These are phyloP conservation scores for Plutomurus gul DNA, from an alignment of 1,140 invertebrate genomes.

Conservation along the genomic window DNA sequence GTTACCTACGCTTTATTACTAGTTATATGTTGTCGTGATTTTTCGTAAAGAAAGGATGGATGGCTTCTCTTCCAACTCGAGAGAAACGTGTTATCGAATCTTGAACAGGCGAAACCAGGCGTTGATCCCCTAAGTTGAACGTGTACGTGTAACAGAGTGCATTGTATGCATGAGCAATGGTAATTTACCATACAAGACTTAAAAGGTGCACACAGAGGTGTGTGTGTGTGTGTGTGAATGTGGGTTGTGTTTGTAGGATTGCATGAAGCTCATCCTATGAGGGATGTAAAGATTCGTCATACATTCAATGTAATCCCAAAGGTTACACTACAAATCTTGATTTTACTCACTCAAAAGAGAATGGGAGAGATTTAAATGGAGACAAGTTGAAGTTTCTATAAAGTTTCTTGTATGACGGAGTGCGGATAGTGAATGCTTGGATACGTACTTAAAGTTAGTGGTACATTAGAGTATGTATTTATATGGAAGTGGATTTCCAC, in stretches of 20 bases:
- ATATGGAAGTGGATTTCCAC: too few relatives aligned
- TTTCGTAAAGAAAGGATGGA: not conserved
- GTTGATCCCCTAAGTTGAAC: not conserved
- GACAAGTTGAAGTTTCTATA: not conserved
- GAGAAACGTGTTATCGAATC: not conserved
- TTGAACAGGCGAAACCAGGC: not conserved
- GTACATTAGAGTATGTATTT: too few relatives aligned
- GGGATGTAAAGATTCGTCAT: constrained; percentile 14
- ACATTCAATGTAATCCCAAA: not conserved
- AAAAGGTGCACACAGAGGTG: too few relatives aligned
- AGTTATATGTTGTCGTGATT: constrained; percentile 4
- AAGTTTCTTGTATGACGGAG: too few relatives aligned
- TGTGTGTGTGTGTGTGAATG: too few relatives aligned
- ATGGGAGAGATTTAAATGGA: constrained; percentile 8
- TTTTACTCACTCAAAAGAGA: not conserved
- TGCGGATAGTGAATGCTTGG: too few relatives aligned
- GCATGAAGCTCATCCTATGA: not conserved
- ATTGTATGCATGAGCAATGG: too few relatives aligned
- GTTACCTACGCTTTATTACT: not conserved
- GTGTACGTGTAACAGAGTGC: too few relatives aligned
- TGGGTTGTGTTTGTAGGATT: not conserved
- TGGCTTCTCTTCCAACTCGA: not conserved
- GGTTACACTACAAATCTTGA: constrained; percentile 15
- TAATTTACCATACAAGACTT: too few relatives aligned
- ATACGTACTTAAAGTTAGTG: too few relatives aligned